A percentile compares a stretch with the other conserved stretches of the same genome.
Evolutionary conservation across 2,888 invertebrate species (phyloP).

Genomic region (Philereme transversata): DNA sequence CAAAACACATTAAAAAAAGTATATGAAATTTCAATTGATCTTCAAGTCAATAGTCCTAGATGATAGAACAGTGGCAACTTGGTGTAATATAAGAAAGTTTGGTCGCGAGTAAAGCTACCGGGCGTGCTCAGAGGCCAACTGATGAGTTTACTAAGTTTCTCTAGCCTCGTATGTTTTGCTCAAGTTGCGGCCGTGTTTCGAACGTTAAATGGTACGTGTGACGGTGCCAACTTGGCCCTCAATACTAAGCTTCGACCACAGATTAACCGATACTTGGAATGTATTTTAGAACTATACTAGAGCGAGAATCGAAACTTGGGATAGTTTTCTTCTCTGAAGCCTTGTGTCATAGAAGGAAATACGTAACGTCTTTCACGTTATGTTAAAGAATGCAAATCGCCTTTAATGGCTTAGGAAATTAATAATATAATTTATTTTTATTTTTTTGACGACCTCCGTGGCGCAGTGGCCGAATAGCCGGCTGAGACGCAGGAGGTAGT

Average conservation of each 20-base stretch:
- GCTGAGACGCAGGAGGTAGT: no score
- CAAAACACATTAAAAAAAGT: slow-evolving; percentile 3
- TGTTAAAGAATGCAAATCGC: no score
- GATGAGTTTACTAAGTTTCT: slow-evolving; percentile 78
- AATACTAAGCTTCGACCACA: slow-evolving; percentile 24
- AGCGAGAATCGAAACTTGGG: neutral
- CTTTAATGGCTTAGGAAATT: no score
- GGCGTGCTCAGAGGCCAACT: slow-evolving; percentile 64
- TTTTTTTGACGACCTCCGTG: no score
- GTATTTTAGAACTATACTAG: slow-evolving; percentile 7
- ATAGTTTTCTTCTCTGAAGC: neutral
- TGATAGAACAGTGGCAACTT: slow-evolving; percentile 56
- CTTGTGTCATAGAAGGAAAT: no score
- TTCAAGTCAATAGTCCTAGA: slow-evolving; percentile 45
- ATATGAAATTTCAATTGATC: slow-evolving; percentile 16
- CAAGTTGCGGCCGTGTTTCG: slow-evolving; percentile 56
- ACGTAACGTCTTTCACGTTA: no score
- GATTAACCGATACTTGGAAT: slow-evolving; percentile 13
- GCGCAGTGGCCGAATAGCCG: no score
- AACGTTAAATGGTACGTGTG: slow-evolving; percentile 55
- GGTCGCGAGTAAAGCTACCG: slow-evolving; percentile 59
- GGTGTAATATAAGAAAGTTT: slow-evolving; percentile 70
- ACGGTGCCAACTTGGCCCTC: slow-evolving; percentile 33
- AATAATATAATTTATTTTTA: no score
- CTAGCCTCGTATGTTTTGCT: slow-evolving; percentile 59